Evolutionary conservation across 64 coral and sea anemone species (phyloP).

Genomic region (Acropora yongei): DNA sequence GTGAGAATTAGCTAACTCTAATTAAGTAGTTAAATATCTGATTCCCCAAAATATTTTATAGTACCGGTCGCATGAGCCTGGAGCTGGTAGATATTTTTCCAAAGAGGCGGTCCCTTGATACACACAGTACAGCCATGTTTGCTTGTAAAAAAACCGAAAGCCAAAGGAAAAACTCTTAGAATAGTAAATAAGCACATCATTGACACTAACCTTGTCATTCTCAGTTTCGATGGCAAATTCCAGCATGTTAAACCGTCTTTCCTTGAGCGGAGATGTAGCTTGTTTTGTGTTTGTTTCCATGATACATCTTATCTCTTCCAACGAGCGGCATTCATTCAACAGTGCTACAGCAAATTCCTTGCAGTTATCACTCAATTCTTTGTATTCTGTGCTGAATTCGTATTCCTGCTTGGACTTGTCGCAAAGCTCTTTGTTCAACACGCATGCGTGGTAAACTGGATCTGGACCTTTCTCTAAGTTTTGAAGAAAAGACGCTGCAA

Average conservation of each 20-base stretch:
- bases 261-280: too few relatives aligned
- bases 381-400: constrained; percentile 29
- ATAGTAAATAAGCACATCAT: background rate
- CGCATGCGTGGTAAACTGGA: constrained; percentile 9
- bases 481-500: constrained; percentile 30
- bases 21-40: too few relatives aligned
- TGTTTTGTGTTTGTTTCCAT: constrained; percentile 4
- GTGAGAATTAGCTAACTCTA: too few relatives aligned
- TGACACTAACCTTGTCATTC: background rate
- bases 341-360: constrained; percentile 23
- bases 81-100: too few relatives aligned
- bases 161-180: too few relatives aligned
- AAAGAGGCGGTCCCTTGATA: too few relatives aligned
- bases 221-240: constrained; percentile 7
- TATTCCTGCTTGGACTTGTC: background rate
- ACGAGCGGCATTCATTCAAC: constrained; percentile 22
- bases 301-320: constrained; percentile 37
- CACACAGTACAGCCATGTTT: too few relatives aligned
- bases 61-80: too few relatives aligned
- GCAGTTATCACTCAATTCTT: background rate
- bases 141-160: too few relatives aligned
- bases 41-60: too few relatives aligned
- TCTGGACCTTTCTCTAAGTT: background rate
- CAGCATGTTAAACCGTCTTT: background rate
- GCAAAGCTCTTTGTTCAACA: background rate